These are phyloP conservation scores for Nymphalis urticae DNA, from an alignment of 2,888 invertebrate species.

Conservation along the genomic window DNA sequence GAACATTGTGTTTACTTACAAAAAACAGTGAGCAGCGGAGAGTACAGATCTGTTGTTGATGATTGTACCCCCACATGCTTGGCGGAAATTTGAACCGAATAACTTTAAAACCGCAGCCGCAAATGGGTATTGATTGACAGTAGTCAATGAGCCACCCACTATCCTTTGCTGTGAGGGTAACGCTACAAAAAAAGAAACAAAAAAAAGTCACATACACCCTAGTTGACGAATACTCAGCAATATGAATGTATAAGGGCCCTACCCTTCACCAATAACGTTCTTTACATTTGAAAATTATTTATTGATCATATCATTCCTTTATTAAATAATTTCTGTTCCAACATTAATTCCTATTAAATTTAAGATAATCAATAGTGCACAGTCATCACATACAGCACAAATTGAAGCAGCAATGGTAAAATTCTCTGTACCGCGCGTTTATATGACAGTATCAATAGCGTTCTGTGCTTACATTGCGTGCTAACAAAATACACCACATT, in stretches of 20 bases:
- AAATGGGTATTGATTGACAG: slow-evolving; percentile 11
- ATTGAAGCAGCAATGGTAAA: not conserved
- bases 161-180: slow-evolving; percentile 10
- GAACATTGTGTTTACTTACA: slow-evolving; percentile 6
- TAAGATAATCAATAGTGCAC: too few relatives aligned
- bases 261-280: not conserved
- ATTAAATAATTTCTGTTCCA: too few relatives aligned
- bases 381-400: too few relatives aligned
- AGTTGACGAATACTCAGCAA: too few relatives aligned
- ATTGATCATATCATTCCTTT: too few relatives aligned
- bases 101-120: not conserved
- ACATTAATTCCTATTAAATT: too few relatives aligned
- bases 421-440: not conserved
- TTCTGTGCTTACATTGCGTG: too few relatives aligned
- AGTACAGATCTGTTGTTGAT: slow-evolving; percentile 18
- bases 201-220: not conserved
- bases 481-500: too few relatives aligned
- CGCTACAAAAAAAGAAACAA: not conserved
- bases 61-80: slow-evolving; percentile 14
- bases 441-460: not conserved
- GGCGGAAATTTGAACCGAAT: not conserved
- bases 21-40: slow-evolving; percentile 18
- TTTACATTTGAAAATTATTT: too few relatives aligned
- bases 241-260: too few relatives aligned
- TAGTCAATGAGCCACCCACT: slow-evolving; percentile 12